Conservation (phyloP, 2,113 vertebrate genomes). For the Loxodonta africana region DNA sequence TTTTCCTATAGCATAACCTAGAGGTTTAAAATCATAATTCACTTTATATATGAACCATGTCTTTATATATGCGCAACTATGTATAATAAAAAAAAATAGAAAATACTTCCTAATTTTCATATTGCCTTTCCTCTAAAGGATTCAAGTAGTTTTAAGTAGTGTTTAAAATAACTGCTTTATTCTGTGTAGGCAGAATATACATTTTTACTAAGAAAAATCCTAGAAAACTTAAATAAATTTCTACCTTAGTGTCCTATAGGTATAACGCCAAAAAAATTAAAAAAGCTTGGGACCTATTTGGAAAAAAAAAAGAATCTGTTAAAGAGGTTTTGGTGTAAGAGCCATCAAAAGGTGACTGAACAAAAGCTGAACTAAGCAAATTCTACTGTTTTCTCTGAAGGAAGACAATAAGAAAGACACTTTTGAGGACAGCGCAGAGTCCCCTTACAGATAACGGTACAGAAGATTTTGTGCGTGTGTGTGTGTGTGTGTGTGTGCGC, state of each 20-base stretch:
- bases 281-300: background rate
- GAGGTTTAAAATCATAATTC: background rate
- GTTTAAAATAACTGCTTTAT: background rate
- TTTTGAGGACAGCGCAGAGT: background rate
- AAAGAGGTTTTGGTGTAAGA: background rate
- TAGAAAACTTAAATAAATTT: slow-evolving; percentile 19
- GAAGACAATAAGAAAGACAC: background rate
- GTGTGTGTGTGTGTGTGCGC: no score
- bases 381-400: background rate
- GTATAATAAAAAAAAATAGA: background rate
- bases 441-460: background rate
- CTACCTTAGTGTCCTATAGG: background rate
- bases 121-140: background rate
- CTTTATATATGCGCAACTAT: background rate
- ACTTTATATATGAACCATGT: background rate
- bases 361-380: background rate
- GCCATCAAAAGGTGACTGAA: background rate
- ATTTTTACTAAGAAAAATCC: background rate
- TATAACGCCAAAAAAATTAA: background rate
- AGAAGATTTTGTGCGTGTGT: background rate
- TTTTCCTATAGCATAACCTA: background rate
- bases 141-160: background rate
- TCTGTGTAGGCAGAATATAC: background rate
- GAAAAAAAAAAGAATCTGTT: background rate
- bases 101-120: slow-evolving; percentile 37